Evolutionary conservation across 2,888 invertebrate species (phyloP), one percentile per base, ranked within the genome.

Genomic region (Endotricha flammealis): DNA sequence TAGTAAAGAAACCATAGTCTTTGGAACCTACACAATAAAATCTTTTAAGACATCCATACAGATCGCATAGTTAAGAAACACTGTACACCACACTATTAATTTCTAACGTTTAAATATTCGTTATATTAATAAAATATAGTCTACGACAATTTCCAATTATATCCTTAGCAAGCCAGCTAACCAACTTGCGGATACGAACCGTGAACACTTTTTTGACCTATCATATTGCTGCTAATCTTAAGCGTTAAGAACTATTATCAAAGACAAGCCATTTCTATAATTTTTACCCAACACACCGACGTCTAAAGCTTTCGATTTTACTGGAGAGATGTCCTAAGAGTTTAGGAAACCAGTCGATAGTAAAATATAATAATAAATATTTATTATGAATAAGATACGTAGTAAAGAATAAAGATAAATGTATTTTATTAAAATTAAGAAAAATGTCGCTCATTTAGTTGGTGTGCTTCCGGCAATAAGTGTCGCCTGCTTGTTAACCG

Each of bases 131-230:
- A 45, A 46, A 41, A 48, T 33, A 41, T 45, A 50, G 20, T 48
- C 54, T 56, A 57, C 53, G 33, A 44, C 36, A 43, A 41, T 42
- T 30, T 45, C 39, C 37, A 41, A 44, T 46, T 41, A 35, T 42
- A 38, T 32, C 33, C 37, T 45, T 43, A 38, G 45, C 41, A 48
- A 54, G 50, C 53, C 51, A 44, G 20, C 48, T 47, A 56, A 41
- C 42, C 28, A 27, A 38, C 28, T 30, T 46, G 32, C 40, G 40
- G 42, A 49, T 44, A 42, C 39, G 32, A 44, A 38, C 31, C 51
- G 60, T 75, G 73, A 78, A 79, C 76, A 77, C 74, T 57, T 67
- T 67, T 57, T 52, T 57, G 54, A 23, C 54, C 61, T 71, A 68
- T 55, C 57, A 50, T 65, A 64, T 63, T 64, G 69, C 69, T 55